Conservation (phyloP, 2,888 invertebrate species). For the Sinelater perroti region DNA sequence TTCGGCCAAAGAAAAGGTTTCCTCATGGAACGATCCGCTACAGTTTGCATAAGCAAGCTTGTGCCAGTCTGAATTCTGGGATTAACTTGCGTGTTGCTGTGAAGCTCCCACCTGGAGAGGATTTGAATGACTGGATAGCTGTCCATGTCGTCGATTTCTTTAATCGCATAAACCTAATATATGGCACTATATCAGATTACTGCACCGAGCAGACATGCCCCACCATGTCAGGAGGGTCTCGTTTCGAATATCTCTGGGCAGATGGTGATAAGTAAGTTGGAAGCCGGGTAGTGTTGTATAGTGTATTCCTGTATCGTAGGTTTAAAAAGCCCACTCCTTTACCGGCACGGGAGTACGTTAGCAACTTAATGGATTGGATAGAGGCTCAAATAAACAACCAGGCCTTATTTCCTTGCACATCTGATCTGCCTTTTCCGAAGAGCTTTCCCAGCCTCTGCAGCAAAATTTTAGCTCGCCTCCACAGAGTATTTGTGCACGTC, state of each 20-base stretch:
- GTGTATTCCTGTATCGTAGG: conserved; percentile 42
- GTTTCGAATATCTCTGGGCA: conserved; percentile 92
- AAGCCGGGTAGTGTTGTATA: background rate
- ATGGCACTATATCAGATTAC: conserved; percentile 87
- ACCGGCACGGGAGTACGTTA: conserved; percentile 85
- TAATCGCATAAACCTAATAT: conserved; percentile 91
- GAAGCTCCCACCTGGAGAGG: conserved; percentile 82
- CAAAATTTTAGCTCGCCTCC: conserved; percentile 87
- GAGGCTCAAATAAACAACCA: conserved; percentile 92
- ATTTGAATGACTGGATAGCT: conserved; percentile 90
- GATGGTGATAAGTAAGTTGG: conserved; percentile 73
- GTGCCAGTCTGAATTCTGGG: conserved; percentile 89
- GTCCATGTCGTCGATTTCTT: conserved; percentile 96
- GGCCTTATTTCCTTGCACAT: conserved; percentile 82
- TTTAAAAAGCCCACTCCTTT: conserved; percentile 82
- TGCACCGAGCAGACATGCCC: conserved; percentile 86
- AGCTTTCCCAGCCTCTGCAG: conserved; percentile 80
- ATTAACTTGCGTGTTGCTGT: conserved; percentile 85
- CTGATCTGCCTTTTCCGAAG: conserved; percentile 88
- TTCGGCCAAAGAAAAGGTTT: conserved; percentile 88
- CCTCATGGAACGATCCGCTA: conserved; percentile 87
- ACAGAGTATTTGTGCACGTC: conserved; percentile 91
- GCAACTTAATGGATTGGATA: conserved; percentile 90
- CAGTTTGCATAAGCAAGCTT: conserved; percentile 89
- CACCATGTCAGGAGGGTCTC: conserved; percentile 88